Base-by-base conservation (phyloP, 2,888 invertebrate species). In the Cybosia mesomella region DNA sequence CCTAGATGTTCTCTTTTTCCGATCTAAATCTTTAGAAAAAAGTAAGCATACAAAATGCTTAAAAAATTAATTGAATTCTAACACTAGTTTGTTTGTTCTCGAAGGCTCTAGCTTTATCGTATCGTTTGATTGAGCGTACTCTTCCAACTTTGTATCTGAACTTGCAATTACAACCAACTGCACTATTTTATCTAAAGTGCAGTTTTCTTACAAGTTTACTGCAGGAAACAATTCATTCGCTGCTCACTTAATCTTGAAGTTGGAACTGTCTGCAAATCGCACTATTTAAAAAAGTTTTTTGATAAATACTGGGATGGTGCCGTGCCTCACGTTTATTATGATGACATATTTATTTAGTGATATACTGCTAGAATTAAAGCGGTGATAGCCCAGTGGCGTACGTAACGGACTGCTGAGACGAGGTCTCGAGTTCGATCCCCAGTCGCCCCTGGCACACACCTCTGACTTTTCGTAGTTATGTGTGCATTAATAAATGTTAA, bases 221-320 rank as follows among this genome's bases (percentile, higher is more conserved):
- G 75, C 72, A 63, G 80, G 81, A 82, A 85, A 83, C 85, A 84
- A 83, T 86, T 85, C 82, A 81, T 86, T 84, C 82, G 73, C 62
- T 75, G 79, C 74, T 75, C 82, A 84, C 85, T 89, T 88, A 85
- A 87, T 86, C 86, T 86, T 74, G 70, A 70, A 79, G 81, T 83
- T 82, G 76, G 76, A 80, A 81, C 82, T 80, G 83, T 81, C 76
- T 83, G 66, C 68, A 76, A 77, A 76, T 76, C 74, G 77, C 66
- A 80, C 77, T 85, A 79, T 85, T 86, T 84, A 84, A 85, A 53
- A 88, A 81, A 89, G 87, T 89, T 89, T 87, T 68, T 67, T 69
- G 79, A 88, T 88, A 89, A 88, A 89, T 88, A 81, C 79, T 64
- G 0, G n/a, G 66, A 43, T 76, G 80, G 76, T 72, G 73, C 72